Conservation (phyloP, 2,113 vertebrate species). For the Empidonax alnorum region DNA sequence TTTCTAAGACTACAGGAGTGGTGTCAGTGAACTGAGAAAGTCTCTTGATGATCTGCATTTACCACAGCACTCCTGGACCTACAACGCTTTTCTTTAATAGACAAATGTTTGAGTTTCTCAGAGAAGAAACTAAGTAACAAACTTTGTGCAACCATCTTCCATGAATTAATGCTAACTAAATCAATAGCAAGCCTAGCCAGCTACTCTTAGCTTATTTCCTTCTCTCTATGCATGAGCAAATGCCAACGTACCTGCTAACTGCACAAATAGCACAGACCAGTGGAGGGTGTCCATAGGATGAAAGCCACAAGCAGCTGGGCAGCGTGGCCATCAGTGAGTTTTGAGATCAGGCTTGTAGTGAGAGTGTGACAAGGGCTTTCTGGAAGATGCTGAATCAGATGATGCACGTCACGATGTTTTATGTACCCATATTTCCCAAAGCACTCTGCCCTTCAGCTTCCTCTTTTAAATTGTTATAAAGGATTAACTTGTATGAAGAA, state of each 20-base stretch:
- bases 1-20: background rate
- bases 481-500: background rate
- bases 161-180: background rate
- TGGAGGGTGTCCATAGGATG: background rate
- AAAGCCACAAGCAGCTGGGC: background rate
- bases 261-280: background rate
- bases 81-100: background rate
- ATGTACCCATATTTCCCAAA: background rate
- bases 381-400: background rate
- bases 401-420: background rate
- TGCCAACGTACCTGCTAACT: background rate
- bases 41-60: background rate
- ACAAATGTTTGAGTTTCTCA: constrained; percentile 5
- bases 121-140: constrained; percentile 28
- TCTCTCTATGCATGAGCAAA: background rate
- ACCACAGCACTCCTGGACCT: background rate
- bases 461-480: background rate
- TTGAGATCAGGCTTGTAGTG: background rate
- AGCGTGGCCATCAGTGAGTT: rapidly evolving
- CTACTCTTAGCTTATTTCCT: background rate
- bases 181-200: background rate
- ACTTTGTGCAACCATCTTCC: background rate
- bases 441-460: background rate
- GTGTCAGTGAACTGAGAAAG: constrained; percentile 12
- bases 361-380: background rate